These are phyloP conservation scores for Tridacna crocea DNA, from an alignment of 2,888 invertebrate genomes.

Conservation along the genomic window DNA sequence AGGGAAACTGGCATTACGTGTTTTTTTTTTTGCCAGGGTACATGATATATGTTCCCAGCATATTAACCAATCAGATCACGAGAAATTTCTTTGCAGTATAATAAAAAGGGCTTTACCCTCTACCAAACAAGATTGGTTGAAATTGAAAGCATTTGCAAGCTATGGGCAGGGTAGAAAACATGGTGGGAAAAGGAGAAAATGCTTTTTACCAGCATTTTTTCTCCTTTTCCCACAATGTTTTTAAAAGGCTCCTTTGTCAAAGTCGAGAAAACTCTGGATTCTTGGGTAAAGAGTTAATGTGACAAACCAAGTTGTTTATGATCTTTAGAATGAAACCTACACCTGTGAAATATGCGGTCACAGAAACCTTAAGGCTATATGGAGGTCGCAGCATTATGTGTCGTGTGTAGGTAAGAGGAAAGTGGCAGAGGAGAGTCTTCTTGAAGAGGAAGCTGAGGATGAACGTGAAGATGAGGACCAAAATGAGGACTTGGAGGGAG, in stretches of 20 bases:
- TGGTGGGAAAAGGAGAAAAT: neutral
- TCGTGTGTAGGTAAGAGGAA: conserved; percentile 4
- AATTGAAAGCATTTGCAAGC: too few species aligned
- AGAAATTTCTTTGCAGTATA: too few species aligned
- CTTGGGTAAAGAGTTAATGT: too few species aligned
- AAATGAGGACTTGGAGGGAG: conserved; percentile 2
- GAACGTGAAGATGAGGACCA: neutral
- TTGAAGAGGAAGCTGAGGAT: neutral
- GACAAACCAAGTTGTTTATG: neutral
- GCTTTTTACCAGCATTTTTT: neutral
- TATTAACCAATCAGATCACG: too few species aligned
- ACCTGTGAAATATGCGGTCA: conserved; percentile 55
- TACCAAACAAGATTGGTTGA: too few species aligned
- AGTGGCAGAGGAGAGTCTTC: neutral
- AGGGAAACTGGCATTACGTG: too few species aligned
- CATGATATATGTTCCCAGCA: too few species aligned
- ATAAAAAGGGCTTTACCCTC: too few species aligned
- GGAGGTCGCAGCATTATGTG: conserved; percentile 48
- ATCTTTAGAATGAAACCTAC: conserved; percentile 54
- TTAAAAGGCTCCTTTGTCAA: neutral
- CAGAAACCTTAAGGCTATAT: conserved; percentile 40
- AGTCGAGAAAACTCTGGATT: too few species aligned
- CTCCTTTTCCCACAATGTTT: neutral
- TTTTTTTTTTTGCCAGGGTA: too few species aligned
- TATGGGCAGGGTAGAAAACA: neutral